These are phyloP conservation scores for Anarsia innoxiella DNA, from an alignment of 2,888 invertebrate genomes.

Conservation along the genomic window DNA sequence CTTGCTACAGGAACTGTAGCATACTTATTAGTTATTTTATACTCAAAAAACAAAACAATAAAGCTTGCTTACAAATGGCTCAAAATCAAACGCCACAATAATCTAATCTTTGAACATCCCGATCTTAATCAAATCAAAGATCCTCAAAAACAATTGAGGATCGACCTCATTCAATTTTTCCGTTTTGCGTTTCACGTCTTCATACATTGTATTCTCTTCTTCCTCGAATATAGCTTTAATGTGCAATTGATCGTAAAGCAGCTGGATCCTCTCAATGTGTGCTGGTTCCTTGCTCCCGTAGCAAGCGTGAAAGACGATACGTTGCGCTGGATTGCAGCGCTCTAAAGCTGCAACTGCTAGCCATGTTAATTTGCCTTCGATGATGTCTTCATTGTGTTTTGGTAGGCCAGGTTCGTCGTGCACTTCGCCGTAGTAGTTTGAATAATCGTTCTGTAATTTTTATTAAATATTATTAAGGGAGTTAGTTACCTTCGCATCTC, in stretches of 20 bases:
- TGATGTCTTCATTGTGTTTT: conserved; percentile 42
- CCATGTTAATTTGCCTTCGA: conserved; percentile 95
- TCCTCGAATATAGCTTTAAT: conserved; percentile 80
- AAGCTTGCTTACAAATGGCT: no score
- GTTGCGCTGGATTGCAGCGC: conserved; percentile 78
- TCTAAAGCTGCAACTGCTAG: conserved; percentile 86
- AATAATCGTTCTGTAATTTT: conserved; percentile 85
- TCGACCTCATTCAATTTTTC: conserved; percentile 1
- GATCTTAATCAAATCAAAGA: conserved; percentile 83
- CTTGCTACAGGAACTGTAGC: no score
- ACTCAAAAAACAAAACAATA: no score
- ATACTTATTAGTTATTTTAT: no score
- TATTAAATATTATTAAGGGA: no score
- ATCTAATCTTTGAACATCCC: no score
- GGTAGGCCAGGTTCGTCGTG: conserved; percentile 73
- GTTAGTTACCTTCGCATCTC: no score
- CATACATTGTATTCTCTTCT: conserved; percentile 83
- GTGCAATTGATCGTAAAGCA: conserved; percentile 76
- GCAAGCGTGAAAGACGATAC: conserved; percentile 79
- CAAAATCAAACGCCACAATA: no score
- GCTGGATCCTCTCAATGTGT: conserved; percentile 69
- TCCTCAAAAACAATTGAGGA: conserved; percentile 80
- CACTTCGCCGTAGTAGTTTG: conserved; percentile 85
- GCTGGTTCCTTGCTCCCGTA: conserved; percentile 81
- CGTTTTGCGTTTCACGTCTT: conserved; percentile 43